These are phyloP conservation scores for Phataginus tricuspis DNA, from an alignment of 2,797 vertebrate genomes.

Conservation along the genomic window DNA sequence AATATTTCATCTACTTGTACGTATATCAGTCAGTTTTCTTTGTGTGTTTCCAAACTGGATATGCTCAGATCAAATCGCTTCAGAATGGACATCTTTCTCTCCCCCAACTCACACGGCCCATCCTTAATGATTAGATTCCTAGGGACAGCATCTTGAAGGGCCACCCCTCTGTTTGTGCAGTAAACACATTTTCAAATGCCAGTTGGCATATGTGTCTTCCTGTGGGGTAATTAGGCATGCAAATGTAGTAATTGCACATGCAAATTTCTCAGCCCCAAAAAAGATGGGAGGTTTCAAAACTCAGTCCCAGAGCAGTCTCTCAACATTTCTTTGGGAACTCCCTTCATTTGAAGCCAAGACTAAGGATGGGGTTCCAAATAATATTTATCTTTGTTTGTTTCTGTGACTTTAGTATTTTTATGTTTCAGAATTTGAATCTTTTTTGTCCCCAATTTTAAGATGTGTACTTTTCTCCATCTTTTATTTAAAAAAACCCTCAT, in stretches of 20 bases:
- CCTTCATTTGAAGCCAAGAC: constrained; percentile 20
- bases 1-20: constrained; percentile 47
- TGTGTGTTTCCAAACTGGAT: constrained; percentile 45
- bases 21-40: constrained; percentile 55
- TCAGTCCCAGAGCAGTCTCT: neutral
- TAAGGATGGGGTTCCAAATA: neutral
- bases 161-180: constrained; percentile 47
- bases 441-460: neutral
- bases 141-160: constrained; percentile 59
- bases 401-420: constrained; percentile 13
- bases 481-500: neutral
- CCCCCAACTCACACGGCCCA: constrained; percentile 20
- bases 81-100: constrained; percentile 40
- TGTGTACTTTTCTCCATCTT: neutral
- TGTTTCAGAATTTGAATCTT: constrained; percentile 23
- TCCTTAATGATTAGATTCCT: constrained; percentile 66
- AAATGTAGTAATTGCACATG: constrained; percentile 65
- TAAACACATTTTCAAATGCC: constrained; percentile 69
- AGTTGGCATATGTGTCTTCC: constrained; percentile 65
- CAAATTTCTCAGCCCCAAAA: constrained; percentile 53
- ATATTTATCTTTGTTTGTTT: constrained; percentile 13
- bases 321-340: constrained; percentile 14
- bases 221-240: constrained; percentile 68
- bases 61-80: constrained; percentile 14
- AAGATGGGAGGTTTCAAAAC: constrained; percentile 54